These are phyloP conservation scores for Drosophila limbata DNA, from an alignment of 2,888 invertebrate genomes.

Conservation along the genomic window DNA sequence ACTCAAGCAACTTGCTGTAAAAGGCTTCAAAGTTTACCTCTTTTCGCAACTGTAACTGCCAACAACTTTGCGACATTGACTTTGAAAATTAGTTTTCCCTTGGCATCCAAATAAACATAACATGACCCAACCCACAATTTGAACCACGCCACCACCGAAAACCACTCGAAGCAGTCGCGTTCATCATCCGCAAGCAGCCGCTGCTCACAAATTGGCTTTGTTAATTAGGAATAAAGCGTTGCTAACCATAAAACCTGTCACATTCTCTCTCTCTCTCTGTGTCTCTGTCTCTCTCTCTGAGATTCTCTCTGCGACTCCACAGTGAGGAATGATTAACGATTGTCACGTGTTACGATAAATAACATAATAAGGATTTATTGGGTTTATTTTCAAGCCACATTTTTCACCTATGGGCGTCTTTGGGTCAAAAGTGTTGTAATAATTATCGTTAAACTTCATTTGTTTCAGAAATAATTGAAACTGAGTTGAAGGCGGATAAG, in stretches of 20 bases:
- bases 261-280: conserved; percentile 3
- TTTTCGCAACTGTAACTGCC: conserved; percentile 14
- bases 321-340: conserved; percentile 15
- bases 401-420: not conserved
- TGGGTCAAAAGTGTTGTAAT: not conserved
- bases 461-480: not conserved
- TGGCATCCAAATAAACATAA: conserved; percentile 12
- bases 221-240: conserved; percentile 38
- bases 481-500: not conserved
- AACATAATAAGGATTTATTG: conserved; percentile 1
- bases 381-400: not conserved
- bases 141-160: not conserved
- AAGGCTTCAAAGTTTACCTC: conserved; percentile 6
- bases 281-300: conserved; percentile 10
- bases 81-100: conserved; percentile 66
- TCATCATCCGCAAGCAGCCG: not conserved
- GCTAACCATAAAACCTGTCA: conserved; percentile 19
- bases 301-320: not conserved
- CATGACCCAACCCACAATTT: not conserved
- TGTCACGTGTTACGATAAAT: conserved; percentile 20
- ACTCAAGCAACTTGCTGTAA: conserved; percentile 37
- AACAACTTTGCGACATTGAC: conserved; percentile 63
- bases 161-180: not conserved
- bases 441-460: not conserved
- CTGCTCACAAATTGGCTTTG: conserved; percentile 42